Conservation (phyloP, 2,113 vertebrate genomes). For the Perccottus glenii region DNA sequence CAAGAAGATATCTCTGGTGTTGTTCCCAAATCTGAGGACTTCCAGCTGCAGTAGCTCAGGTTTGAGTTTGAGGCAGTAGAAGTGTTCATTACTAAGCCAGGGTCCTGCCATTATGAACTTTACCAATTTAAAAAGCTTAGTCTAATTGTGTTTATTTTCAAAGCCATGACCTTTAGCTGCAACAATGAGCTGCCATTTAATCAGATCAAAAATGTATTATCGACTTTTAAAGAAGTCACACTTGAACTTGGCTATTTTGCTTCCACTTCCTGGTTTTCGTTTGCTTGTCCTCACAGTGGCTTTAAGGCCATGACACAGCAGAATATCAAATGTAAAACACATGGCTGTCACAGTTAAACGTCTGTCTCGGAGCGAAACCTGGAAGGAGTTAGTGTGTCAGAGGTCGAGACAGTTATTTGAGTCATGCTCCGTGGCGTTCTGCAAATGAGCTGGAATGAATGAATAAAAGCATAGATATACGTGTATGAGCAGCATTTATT, state of each 20-base stretch:
- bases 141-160: too few species aligned
- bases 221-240: too few species aligned
- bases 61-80: too few species aligned
- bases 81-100: too few species aligned
- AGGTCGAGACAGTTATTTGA: slow-evolving; percentile 20
- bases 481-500: neutral
- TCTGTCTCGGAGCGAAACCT: slow-evolving; percentile 8
- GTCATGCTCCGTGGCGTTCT: slow-evolving; percentile 8
- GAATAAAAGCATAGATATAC: neutral
- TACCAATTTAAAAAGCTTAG: too few species aligned
- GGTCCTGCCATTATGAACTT: too few species aligned
- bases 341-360: neutral
- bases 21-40: too few species aligned
- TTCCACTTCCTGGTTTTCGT: neutral
- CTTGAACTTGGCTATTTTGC: neutral
- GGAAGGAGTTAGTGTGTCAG: slow-evolving; percentile 19
- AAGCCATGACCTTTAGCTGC: too few species aligned
- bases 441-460: slow-evolving; percentile 8
- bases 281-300: neutral
- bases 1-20: too few species aligned
- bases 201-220: too few species aligned
- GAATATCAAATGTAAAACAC: neutral
- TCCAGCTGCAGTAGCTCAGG: too few species aligned
- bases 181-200: too few species aligned
- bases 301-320: neutral